Percentiles rank a stretch among this genome's conserved stretches.
phyloP scores from a whole-genome alignment of 2,888 invertebrate species.

The Aphidoletes aphidimyza region DNA sequence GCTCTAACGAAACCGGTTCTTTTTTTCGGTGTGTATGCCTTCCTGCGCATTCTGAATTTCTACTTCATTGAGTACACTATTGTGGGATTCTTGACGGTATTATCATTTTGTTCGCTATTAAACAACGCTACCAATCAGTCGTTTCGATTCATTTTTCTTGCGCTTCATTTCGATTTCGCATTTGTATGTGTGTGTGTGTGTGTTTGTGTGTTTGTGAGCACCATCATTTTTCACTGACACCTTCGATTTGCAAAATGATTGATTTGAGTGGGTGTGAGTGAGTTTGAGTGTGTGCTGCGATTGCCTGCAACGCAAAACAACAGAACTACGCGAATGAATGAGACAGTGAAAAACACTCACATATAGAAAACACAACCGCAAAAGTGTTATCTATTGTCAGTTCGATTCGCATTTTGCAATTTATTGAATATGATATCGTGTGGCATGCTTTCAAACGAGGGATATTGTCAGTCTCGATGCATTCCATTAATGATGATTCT shows the following conservation, averaged over 20 bases:
- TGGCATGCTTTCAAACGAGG: not conserved
- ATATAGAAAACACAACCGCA: not conserved
- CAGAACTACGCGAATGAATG: not conserved
- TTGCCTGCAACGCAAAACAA: not conserved
- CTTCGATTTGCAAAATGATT: conserved; percentile 42
- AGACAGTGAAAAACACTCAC: not conserved
- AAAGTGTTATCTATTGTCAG: conserved; percentile 49
- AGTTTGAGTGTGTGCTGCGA: not conserved
- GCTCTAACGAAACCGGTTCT: not conserved
- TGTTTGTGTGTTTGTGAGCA: not conserved
- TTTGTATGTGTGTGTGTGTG: not conserved
- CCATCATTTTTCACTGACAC: conserved; percentile 52
- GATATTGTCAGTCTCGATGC: not conserved
- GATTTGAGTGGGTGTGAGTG: not conserved
- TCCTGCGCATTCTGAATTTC: conserved; percentile 10
- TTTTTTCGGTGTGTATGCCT: not conserved
- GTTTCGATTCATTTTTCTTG: not conserved
- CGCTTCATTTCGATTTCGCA: not conserved
- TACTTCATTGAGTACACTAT: conserved; percentile 46
- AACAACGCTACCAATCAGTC: conserved; percentile 42
- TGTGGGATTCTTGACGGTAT: conserved; percentile 7
- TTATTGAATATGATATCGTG: conserved; percentile 43
- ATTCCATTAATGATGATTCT: not conserved
- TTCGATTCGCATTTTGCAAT: conserved; percentile 23
- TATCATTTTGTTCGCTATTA: conserved; percentile 45